These are phyloP conservation scores for Cataglyphis hispanica DNA, from an alignment of 1,140 invertebrate genomes.

Conservation along the genomic window DNA sequence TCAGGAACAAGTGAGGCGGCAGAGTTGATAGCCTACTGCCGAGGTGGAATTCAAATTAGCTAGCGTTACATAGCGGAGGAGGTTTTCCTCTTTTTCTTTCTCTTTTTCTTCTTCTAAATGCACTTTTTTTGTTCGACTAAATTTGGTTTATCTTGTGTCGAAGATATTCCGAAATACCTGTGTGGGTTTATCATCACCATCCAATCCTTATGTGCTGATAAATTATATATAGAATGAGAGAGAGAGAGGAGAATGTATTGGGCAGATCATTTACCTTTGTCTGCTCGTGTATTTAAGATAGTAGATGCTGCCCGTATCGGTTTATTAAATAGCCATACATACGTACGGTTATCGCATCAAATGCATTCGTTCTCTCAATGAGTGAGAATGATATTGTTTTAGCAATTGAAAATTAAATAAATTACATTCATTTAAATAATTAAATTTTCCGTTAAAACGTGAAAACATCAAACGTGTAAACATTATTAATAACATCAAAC, in stretches of 20 bases:
- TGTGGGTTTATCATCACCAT: not conserved
- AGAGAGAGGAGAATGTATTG: constrained; percentile 14
- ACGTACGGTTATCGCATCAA: constrained; percentile 10
- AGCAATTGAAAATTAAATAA: constrained; percentile 2
- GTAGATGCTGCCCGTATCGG: constrained; percentile 27
- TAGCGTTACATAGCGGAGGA: constrained; percentile 10
- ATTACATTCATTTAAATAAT: too few relatives aligned
- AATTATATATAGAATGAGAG: constrained; percentile 23
- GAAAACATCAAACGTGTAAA: not conserved
- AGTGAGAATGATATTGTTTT: not conserved
- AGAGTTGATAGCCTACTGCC: constrained; percentile 44
- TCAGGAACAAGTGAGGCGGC: constrained; percentile 40
- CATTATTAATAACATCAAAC: not conserved
- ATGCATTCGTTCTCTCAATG: constrained; percentile 5
- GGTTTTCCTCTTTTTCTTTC: constrained; percentile 2
- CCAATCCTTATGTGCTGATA: constrained; percentile 10
- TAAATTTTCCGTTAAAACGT: not conserved
- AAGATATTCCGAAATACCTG: constrained; percentile 20
- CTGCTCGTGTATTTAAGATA: constrained; percentile 44
- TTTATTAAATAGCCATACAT: constrained; percentile 46
- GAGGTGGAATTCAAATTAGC: constrained; percentile 63
- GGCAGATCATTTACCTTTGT: constrained; percentile 40
- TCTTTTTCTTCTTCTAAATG: not conserved
- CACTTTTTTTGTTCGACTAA: not conserved
- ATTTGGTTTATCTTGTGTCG: not conserved